Evolutionary conservation across 2,797 vertebrate species (phyloP).

Genomic region (Phalanger gymnotis): DNA sequence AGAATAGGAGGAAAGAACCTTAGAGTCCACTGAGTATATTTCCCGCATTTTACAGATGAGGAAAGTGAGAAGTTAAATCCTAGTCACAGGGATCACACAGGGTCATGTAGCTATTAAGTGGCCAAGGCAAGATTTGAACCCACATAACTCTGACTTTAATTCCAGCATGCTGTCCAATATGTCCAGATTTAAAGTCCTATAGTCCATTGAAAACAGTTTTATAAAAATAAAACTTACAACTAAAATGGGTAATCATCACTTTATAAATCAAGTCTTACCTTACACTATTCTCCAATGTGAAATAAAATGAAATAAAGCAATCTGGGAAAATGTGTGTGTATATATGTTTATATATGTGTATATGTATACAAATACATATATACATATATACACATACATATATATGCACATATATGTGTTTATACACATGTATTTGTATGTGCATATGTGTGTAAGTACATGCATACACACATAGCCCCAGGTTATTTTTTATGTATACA

Average conservation of each 20-base stretch:
- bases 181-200: neutral
- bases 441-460: too few relatives aligned
- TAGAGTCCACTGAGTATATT: neutral
- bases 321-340: neutral
- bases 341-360: fast-evolving
- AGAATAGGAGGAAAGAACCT: neutral
- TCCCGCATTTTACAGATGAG: neutral
- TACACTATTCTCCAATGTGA: neutral
- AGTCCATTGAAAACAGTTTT: neutral
- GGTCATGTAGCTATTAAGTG: neutral
- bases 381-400: fast-evolving
- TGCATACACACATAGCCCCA: too few relatives aligned
- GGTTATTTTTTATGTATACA: neutral
- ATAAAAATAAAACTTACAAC: neutral
- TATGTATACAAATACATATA: fast-evolving
- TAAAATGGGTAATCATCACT: neutral
- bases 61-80: neutral
- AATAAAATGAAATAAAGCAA: neutral
- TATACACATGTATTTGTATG: too few relatives aligned
- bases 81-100: neutral
- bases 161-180: neutral
- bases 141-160: neutral
- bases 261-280: neutral
- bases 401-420: fast-evolving
- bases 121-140: neutral